A percentile compares a stretch with the other conserved stretches of the same genome.
phyloP scores from a whole-genome alignment of 2,797 vertebrate species.

The Knipowitschia caucasica region DNA sequence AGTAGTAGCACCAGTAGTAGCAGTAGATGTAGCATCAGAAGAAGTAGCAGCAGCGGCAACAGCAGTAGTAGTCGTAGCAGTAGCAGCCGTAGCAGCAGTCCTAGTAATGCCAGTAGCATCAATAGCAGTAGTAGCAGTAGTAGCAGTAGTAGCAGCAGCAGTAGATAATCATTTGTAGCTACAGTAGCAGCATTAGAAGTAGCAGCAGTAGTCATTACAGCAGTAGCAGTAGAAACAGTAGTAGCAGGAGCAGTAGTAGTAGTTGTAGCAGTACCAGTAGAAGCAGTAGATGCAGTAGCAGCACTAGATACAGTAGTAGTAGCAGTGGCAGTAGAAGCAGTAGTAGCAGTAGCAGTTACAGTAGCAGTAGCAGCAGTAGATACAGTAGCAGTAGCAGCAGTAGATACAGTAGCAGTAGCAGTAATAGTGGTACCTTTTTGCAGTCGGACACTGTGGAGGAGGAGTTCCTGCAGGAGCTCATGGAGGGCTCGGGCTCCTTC shows the following conservation, averaged over 20 bases:
- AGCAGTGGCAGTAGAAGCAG: neutral
- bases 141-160: neutral
- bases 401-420: neutral
- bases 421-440: slow-evolving; percentile 78
- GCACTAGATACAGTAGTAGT: neutral
- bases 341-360: neutral
- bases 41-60: no score
- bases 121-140: neutral
- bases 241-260: neutral
- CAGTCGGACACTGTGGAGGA: slow-evolving; percentile 88
- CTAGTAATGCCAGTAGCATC: no score
- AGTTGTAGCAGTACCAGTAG: neutral
- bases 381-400: neutral
- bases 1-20: neutral
- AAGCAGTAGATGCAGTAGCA: neutral
- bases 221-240: no score
- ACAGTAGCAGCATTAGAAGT: neutral
- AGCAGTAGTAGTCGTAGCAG: no score
- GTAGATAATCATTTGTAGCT: neutral
- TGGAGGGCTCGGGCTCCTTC: slow-evolving; percentile 86
- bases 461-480: slow-evolving; percentile 90
- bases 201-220: neutral
- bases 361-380: neutral
- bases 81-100: no score
- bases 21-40: neutral